These are phyloP conservation scores for Ailuropoda melanoleuca DNA, from an alignment of 2,113 vertebrate species.

Conservation along the genomic window DNA sequence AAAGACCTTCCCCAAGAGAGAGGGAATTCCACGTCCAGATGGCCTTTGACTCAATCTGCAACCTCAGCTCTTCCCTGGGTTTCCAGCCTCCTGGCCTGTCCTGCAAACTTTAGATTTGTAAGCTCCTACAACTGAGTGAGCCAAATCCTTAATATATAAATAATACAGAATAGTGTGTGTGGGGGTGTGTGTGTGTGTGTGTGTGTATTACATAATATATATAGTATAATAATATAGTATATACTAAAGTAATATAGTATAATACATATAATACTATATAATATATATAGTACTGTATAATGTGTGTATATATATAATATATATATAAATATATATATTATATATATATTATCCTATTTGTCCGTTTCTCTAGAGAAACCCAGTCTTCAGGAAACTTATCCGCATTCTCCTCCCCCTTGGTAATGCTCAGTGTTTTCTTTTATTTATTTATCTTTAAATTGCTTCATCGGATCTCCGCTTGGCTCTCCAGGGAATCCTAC, in stretches of 20 bases:
- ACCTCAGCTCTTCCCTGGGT: too few relatives aligned
- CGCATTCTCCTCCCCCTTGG: accelerated
- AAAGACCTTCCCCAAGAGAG: not conserved
- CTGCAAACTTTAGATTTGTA: not conserved
- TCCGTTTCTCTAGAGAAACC: not conserved
- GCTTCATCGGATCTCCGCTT: not conserved
- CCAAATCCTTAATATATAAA: not conserved
- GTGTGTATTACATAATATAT: too few relatives aligned
- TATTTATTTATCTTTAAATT: not conserved
- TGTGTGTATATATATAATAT: not conserved
- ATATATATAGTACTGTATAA: not conserved
- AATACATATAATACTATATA: not conserved
- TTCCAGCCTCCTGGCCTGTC: not conserved
- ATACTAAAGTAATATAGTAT: not conserved
- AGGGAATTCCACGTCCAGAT: not conserved
- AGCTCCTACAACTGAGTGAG: not conserved
- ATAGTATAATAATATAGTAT: not conserved
- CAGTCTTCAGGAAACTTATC: not conserved
- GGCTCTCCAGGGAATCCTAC: not conserved
- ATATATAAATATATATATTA: not conserved
- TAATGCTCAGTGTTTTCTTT: not conserved
- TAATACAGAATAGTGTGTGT: not conserved
- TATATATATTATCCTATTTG: not conserved
- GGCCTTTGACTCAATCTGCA: not conserved
- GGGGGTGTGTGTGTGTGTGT: too few relatives aligned